Evolutionary conservation across 2,888 invertebrate genomes (phyloP).

Genomic region (Antitype chi): DNA sequence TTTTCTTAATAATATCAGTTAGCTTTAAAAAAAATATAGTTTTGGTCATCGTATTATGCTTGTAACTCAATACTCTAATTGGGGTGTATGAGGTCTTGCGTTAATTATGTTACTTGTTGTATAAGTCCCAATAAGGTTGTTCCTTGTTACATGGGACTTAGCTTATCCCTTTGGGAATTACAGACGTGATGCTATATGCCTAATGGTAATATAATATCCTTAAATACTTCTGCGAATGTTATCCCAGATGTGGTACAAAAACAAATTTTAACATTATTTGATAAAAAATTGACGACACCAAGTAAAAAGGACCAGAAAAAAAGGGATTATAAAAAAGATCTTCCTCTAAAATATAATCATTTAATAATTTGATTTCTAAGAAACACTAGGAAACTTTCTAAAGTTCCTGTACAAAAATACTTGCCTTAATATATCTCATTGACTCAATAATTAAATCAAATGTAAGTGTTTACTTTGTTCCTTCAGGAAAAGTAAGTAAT

Average conservation of each 20-base stretch:
- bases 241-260: background rate
- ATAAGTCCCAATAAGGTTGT: background rate
- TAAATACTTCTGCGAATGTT: background rate
- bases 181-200: background rate
- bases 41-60: too few species aligned
- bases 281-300: background rate
- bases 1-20: too few species aligned
- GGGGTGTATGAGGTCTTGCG: too few species aligned
- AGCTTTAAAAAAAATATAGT: too few species aligned
- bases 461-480: slow-evolving; percentile 13
- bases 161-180: background rate
- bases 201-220: background rate
- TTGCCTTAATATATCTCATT: background rate
- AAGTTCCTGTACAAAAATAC: background rate
- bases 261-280: background rate
- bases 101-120: too few species aligned
- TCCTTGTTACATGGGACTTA: background rate
- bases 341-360: background rate
- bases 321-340: background rate
- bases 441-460: slow-evolving; percentile 17
- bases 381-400: slow-evolving; percentile 16
- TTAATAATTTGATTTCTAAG: background rate
- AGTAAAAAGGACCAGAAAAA: background rate
- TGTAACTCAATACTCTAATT: too few species aligned
- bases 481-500: slow-evolving; percentile 9